These are phyloP conservation scores for Syrphus vitripennis DNA, from an alignment of 2,888 invertebrate species.

Conservation along the genomic window DNA sequence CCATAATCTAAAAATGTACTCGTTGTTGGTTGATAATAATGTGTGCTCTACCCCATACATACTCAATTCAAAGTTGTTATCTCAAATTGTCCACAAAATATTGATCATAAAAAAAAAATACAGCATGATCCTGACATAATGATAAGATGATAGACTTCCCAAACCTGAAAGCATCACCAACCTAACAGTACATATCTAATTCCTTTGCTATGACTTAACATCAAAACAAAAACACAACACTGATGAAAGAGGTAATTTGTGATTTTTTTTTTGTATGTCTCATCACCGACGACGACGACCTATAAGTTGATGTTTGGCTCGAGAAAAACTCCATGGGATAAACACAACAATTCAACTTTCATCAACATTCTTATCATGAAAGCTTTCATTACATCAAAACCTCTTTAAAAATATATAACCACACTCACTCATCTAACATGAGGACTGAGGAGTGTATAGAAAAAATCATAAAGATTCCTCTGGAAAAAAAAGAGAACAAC, in stretches of 20 bases:
- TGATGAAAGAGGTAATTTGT: constrained; percentile 22
- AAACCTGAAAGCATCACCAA: neutral
- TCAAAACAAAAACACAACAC: neutral
- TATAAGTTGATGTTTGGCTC: constrained; percentile 1
- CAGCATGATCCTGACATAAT: neutral
- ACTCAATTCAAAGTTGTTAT: neutral
- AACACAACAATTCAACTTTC: constrained; percentile 53
- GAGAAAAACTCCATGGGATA: constrained; percentile 6
- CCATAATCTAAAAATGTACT: neutral
- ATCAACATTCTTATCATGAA: constrained; percentile 45
- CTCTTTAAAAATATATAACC: constrained; percentile 25
- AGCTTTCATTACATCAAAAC: constrained; percentile 55
- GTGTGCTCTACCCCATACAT: neutral
- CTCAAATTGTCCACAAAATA: constrained; percentile 4
- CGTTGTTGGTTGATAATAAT: neutral
- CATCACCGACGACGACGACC: neutral
- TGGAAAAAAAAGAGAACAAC: neutral
- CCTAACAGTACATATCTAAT: neutral
- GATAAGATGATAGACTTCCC: constrained; percentile 3
- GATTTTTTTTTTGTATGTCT: neutral
- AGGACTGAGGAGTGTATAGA: constrained; percentile 4
- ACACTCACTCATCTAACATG: constrained; percentile 12
- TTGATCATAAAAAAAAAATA: constrained; percentile 12
- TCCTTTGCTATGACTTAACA: neutral
- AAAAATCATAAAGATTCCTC: constrained; percentile 52